phyloP scores from a whole-genome alignment of 2,888 invertebrate species.

The Rosalia funebris region DNA sequence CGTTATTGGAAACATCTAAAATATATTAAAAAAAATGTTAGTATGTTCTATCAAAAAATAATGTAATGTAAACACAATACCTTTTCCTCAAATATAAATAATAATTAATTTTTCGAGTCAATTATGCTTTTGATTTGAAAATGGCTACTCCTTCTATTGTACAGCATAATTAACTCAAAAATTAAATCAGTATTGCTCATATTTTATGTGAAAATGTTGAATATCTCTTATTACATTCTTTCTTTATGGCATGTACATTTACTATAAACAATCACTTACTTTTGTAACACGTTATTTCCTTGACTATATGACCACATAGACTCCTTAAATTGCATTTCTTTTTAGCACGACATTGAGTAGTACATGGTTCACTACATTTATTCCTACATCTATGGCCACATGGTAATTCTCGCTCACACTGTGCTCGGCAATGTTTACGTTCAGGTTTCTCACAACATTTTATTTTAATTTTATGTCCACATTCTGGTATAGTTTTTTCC shows the following conservation, averaged over 20 bases:
- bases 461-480: constrained; percentile 63
- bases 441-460: constrained; percentile 61
- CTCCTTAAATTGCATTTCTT: constrained; percentile 53
- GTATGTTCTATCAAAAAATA: too few species aligned
- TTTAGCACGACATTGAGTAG: constrained; percentile 56
- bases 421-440: constrained; percentile 56
- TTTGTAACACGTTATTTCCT: constrained; percentile 41
- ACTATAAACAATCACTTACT: neutral
- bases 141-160: too few species aligned
- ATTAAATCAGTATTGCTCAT: too few species aligned
- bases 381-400: constrained; percentile 67
- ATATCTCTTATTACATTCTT: too few species aligned
- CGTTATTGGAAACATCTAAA: neutral
- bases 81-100: too few species aligned
- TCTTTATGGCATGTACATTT: neutral
- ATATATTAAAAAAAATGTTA: too few species aligned
- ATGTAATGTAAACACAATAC: too few species aligned
- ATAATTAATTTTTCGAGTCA: too few species aligned
- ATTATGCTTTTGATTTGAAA: too few species aligned
- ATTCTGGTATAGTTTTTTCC: constrained; percentile 61
- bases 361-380: constrained; percentile 62
- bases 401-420: constrained; percentile 64
- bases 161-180: too few species aligned
- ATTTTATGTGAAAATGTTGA: too few species aligned
- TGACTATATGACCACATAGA: constrained; percentile 65